Conservation (phyloP, 2,888 invertebrate species). For the Rutpela maculata region DNA sequence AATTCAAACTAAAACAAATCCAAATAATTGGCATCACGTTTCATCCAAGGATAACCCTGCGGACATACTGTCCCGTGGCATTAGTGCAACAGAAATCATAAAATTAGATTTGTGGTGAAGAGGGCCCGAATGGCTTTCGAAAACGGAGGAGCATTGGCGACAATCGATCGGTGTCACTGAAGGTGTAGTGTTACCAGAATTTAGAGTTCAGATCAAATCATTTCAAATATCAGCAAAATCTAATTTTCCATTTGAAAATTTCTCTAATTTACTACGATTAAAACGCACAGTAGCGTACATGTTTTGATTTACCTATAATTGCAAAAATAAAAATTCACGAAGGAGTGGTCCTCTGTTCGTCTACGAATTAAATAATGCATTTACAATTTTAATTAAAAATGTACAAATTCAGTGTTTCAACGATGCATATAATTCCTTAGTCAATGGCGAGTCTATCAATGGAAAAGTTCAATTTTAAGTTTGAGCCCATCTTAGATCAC, state of each 20-base stretch:
- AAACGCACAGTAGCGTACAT: too few relatives aligned
- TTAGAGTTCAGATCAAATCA: too few relatives aligned
- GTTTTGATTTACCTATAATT: neutral
- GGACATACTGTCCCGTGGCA: constrained; percentile 18
- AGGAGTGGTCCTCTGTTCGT: neutral
- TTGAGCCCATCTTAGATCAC: too few relatives aligned
- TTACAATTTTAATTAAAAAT: constrained; percentile 26
- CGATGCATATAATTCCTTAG: constrained; percentile 6
- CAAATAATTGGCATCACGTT: constrained; percentile 5
- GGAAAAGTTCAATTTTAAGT: too few relatives aligned
- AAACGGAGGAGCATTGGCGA: too few relatives aligned
- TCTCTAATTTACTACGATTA: too few relatives aligned
- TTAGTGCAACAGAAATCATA: neutral
- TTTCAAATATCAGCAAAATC: too few relatives aligned
- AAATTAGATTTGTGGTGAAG: constrained; percentile 40
- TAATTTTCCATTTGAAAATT: too few relatives aligned
- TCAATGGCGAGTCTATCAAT: too few relatives aligned
- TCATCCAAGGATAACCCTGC: constrained; percentile 26
- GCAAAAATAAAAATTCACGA: neutral
- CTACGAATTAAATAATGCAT: too few relatives aligned
- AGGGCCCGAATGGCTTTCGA: constrained; percentile 38
- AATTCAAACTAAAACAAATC: constrained; percentile 27
- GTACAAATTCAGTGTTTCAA: too few relatives aligned
- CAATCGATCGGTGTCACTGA: neutral
- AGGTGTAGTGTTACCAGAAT: too few relatives aligned